Conservation (phyloP, 2,113 vertebrate genomes). For the Aplodontia rufa region DNA sequence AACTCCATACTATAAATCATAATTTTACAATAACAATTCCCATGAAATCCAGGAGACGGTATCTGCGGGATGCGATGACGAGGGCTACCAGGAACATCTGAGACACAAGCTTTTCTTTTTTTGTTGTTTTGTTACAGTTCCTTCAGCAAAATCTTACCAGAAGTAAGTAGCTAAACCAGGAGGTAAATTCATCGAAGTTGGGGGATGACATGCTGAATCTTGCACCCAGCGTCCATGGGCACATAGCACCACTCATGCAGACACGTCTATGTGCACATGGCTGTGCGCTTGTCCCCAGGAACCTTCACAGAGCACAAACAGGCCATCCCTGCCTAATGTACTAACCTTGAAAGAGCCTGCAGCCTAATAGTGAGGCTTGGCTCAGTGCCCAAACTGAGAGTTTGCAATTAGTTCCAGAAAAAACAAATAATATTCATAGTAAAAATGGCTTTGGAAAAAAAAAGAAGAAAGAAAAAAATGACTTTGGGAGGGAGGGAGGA, state of each 20-base stretch:
- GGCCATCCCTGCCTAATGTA: background rate
- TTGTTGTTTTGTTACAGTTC: background rate
- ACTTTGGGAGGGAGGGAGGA: constrained; percentile 21
- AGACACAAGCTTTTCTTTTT: background rate
- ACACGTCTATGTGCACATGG: accelerated
- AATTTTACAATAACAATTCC: constrained; percentile 21
- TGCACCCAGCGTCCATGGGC: accelerated
- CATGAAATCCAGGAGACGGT: background rate
- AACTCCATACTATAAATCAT: background rate
- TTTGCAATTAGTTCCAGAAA: constrained; percentile 63
- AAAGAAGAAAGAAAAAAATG: too few species aligned
- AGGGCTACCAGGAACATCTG: background rate
- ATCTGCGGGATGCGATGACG: background rate
- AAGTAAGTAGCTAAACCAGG: background rate
- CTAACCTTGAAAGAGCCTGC: background rate
- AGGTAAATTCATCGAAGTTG: background rate
- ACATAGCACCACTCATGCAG: background rate
- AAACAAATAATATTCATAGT: background rate
- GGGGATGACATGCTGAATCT: background rate
- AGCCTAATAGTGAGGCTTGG: background rate
- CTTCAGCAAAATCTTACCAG: constrained; percentile 1
- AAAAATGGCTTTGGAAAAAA: constrained; percentile 48
- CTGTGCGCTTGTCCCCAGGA: background rate
- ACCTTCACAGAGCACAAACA: background rate
- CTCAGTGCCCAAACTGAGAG: constrained; percentile 20